A percentile compares a stretch with the other conserved stretches of the same genome.
Conservation (phyloP, 2,113 vertebrate genomes). For the Oncorhynchus gorbuscha region DNA sequence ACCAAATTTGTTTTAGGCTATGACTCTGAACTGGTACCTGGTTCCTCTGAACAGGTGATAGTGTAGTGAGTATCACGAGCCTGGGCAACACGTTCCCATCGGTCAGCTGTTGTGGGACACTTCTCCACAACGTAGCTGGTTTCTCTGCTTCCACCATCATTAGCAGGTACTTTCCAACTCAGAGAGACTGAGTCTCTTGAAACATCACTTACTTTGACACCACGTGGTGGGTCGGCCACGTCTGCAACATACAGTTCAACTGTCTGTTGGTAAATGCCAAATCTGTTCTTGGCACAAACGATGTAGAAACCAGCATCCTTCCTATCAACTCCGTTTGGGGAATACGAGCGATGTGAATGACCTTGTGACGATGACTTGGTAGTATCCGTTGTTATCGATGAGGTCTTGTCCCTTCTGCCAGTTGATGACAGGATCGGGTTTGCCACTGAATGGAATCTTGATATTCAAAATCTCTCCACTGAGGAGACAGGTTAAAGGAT, state of each 20-base stretch:
- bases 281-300: conserved; percentile 98
- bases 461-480: conserved; percentile 94
- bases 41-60: conserved; percentile 94
- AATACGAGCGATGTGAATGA: conserved; percentile 97
- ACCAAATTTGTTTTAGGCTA: conserved; percentile 97
- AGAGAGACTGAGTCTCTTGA: conserved; percentile 92
- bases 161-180: conserved; percentile 90
- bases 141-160: conserved; percentile 92
- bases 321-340: conserved; percentile 92
- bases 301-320: conserved; percentile 99
- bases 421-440: conserved; percentile 90
- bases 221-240: conserved; percentile 93
- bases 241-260: conserved; percentile 97
- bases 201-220: conserved; percentile 88
- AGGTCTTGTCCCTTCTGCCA: conserved; percentile 99
- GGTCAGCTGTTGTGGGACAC: conserved; percentile 93
- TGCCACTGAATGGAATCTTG: conserved; percentile 96
- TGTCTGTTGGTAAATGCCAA: conserved; percentile 98
- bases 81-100: conserved; percentile 94
- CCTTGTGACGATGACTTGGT: conserved; percentile 97
- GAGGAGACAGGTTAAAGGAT: conserved; percentile 39
- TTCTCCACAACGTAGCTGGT: conserved; percentile 94
- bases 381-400: conserved; percentile 95
- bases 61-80: conserved; percentile 92
- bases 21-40: conserved; percentile 94